phyloP scores from a whole-genome alignment of 2,113 vertebrate genomes.

The Trogon surrucura region DNA sequence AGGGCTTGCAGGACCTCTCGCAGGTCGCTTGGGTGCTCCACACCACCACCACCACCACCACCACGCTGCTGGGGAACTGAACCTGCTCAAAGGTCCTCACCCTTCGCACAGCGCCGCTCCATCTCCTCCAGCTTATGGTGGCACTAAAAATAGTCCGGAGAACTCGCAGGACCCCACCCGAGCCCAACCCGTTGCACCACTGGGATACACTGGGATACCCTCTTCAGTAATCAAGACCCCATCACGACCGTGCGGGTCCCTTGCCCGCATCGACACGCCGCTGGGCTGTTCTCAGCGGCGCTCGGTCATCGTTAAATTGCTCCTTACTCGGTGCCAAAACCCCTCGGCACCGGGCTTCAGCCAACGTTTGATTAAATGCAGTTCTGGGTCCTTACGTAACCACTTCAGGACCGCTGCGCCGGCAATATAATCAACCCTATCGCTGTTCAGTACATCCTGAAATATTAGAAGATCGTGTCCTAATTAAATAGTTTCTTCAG shows the following conservation, averaged over 20 bases:
- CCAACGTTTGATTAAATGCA: neutral
- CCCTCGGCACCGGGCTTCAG: neutral
- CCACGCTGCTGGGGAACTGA: neutral
- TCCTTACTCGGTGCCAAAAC: neutral
- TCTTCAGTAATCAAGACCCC: neutral
- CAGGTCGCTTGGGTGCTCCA: rapidly evolving
- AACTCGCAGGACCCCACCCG: neutral
- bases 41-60: rapidly evolving
- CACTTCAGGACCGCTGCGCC: neutral
- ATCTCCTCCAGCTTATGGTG: neutral
- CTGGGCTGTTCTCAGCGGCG: neutral
- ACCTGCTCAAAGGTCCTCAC: neutral
- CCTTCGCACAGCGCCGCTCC: neutral
- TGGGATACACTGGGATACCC: neutral
- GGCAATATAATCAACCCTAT: neutral
- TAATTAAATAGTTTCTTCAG: conserved; percentile 17
- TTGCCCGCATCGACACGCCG: neutral
- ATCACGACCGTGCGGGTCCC: rapidly evolving
- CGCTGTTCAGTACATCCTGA: neutral
- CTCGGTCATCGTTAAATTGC: neutral
- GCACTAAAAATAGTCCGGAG: neutral
- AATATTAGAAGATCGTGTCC: neutral
- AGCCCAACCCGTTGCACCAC: neutral
- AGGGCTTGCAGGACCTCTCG: neutral
- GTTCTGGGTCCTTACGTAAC: neutral